Evolutionary conservation across 2,888 invertebrate genomes (phyloP).

Genomic region (Epinotia bilunana): DNA sequence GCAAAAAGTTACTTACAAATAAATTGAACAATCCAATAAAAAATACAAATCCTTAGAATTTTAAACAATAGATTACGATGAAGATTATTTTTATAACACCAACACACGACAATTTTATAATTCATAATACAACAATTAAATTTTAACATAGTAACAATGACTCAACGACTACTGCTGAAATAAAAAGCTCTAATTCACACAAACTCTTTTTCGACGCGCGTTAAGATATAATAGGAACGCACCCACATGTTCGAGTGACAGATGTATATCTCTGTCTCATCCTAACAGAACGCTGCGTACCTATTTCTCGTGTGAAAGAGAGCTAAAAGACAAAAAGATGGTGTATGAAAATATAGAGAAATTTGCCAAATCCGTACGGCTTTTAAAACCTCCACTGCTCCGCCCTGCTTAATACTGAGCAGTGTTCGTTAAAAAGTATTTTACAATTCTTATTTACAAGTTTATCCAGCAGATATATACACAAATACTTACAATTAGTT

Average conservation of each 20-base stretch:
- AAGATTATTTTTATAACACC: background rate
- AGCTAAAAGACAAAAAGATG: background rate
- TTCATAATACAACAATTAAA: background rate
- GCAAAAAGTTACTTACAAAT: constrained; percentile 8
- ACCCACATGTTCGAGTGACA: background rate
- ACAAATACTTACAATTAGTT: constrained; percentile 30
- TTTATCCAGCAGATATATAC: constrained; percentile 15
- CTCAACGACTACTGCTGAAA: background rate
- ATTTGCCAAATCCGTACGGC: constrained; percentile 6
- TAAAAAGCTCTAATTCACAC: background rate
- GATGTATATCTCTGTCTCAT: background rate
- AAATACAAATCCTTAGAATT: background rate
- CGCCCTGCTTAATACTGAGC: constrained; percentile 18
- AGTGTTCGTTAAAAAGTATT: constrained; percentile 25
- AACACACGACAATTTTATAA: constrained; percentile 19
- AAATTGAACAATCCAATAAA: constrained; percentile 35
- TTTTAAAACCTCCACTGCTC: constrained; percentile 21
- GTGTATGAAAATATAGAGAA: background rate
- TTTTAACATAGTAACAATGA: constrained; percentile 6
- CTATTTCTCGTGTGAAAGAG: background rate
- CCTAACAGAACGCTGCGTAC: background rate
- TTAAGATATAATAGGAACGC: background rate
- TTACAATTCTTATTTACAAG: constrained; percentile 35
- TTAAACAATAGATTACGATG: background rate
- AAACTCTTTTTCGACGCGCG: background rate